Evolutionary conservation across 2,113 vertebrate species (phyloP).

Genomic region (Furnarius figulus): DNA sequence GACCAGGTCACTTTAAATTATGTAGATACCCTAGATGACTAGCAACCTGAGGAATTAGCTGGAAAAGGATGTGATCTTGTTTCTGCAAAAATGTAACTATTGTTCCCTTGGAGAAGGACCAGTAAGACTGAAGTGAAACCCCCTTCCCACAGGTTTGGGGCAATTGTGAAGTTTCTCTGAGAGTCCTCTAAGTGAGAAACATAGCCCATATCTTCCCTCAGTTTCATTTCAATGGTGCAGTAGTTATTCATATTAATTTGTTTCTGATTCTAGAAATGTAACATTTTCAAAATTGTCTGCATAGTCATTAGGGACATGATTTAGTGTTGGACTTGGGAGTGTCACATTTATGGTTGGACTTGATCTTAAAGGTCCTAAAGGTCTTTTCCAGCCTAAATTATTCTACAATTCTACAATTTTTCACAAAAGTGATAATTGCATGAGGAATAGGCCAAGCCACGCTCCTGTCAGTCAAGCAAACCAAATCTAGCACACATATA

Average conservation of each 20-base stretch:
- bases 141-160: background rate
- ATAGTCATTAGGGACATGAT: background rate
- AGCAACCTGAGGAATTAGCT: background rate
- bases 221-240: background rate
- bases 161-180: background rate
- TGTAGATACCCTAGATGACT: background rate
- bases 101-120: background rate
- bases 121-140: background rate
- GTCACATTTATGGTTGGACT: background rate
- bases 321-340: background rate
- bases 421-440: background rate
- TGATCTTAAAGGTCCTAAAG: background rate
- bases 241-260: background rate
- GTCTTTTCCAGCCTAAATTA: background rate
- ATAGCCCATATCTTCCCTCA: background rate
- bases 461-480: background rate
- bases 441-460: background rate
- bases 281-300: background rate
- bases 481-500: background rate
- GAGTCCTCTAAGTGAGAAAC: background rate
- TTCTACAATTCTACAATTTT: background rate
- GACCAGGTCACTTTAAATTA: background rate
- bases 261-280: background rate
- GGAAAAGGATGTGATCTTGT: rapidly evolving
- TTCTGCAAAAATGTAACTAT: background rate